phyloP scores from a whole-genome alignment of 2,888 invertebrate genomes.

The Vanessa cardui region DNA sequence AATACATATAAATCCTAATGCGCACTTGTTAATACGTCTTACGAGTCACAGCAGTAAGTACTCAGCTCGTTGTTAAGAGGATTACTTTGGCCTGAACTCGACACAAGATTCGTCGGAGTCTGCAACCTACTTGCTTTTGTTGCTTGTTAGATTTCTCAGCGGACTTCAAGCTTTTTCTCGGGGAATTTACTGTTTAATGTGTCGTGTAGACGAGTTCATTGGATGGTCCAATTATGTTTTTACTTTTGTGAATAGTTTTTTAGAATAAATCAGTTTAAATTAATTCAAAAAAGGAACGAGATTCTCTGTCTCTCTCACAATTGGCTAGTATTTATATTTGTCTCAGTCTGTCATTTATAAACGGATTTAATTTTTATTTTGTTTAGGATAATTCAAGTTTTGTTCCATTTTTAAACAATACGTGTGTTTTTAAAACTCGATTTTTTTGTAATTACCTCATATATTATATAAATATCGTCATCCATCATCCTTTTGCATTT shows the following conservation, averaged over 20 bases:
- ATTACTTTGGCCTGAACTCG: constrained; percentile 45
- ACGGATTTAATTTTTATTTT: too few relatives aligned
- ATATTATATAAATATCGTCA: not conserved
- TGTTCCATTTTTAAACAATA: too few relatives aligned
- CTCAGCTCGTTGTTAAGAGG: constrained; percentile 44
- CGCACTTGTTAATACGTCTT: constrained; percentile 36
- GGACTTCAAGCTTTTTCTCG: constrained; percentile 51
- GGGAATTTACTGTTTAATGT: constrained; percentile 11
- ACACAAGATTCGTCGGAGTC: constrained; percentile 46
- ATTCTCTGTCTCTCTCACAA: too few relatives aligned
- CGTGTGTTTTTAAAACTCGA: too few relatives aligned
- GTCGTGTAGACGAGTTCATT: constrained; percentile 11
- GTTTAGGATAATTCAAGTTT: too few relatives aligned
- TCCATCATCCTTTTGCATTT: too few relatives aligned
- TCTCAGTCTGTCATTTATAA: too few relatives aligned
- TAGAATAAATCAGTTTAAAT: not conserved
- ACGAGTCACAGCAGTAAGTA: constrained; percentile 44
- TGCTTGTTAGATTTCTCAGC: constrained; percentile 59
- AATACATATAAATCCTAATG: constrained; percentile 23
- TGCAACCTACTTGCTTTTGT: constrained; percentile 55
- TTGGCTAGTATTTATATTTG: too few relatives aligned
- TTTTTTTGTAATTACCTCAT: too few relatives aligned
- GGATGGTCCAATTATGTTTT: constrained; percentile 5
- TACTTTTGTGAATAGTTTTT: not conserved
- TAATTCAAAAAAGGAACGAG: too few relatives aligned